Percentiles rank a stretch among this genome's conserved stretches.
Conservation (phyloP, 2,113 vertebrate species). For the Ascaphus truei region DNA sequence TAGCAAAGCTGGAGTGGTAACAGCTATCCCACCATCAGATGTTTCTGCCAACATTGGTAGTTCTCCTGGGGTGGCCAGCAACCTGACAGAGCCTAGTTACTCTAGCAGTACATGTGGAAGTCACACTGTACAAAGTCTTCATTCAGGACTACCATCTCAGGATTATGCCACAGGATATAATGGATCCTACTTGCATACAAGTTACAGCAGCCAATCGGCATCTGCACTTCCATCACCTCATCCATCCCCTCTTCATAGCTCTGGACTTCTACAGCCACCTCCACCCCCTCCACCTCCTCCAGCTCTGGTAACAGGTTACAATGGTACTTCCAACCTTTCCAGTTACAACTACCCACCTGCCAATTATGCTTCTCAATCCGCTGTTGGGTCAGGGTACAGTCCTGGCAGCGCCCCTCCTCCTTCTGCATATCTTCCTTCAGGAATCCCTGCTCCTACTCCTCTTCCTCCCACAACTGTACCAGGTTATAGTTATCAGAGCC, state of each 20-base stretch:
- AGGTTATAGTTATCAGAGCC: constrained; percentile 92
- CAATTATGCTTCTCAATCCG: constrained; percentile 89
- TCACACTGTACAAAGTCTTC: constrained; percentile 85
- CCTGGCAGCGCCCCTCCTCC: constrained; percentile 87
- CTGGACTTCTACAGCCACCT: constrained; percentile 87
- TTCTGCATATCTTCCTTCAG: constrained; percentile 91
- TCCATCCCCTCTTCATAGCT: constrained; percentile 91
- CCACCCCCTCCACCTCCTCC: constrained; percentile 79
- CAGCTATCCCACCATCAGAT: constrained; percentile 86
- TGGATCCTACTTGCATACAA: constrained; percentile 91
- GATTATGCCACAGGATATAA: constrained; percentile 95
- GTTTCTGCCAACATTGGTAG: constrained; percentile 89
- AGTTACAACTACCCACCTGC: constrained; percentile 90
- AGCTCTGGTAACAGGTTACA: constrained; percentile 90
- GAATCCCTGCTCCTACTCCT: constrained; percentile 92
- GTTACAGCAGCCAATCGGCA: constrained; percentile 86
- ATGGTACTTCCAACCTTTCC: constrained; percentile 88
- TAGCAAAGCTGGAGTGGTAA: constrained; percentile 90
- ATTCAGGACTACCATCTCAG: constrained; percentile 94
- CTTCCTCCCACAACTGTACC: constrained; percentile 88
- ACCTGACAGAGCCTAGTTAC: constrained; percentile 89
- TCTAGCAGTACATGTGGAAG: constrained; percentile 94
- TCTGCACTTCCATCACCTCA: constrained; percentile 91
- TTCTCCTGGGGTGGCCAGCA: constrained; percentile 89
- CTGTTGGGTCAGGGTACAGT: constrained; percentile 89